Conservation (phyloP, 2,888 invertebrate genomes). For the Tuberolachnus salignus region DNA sequence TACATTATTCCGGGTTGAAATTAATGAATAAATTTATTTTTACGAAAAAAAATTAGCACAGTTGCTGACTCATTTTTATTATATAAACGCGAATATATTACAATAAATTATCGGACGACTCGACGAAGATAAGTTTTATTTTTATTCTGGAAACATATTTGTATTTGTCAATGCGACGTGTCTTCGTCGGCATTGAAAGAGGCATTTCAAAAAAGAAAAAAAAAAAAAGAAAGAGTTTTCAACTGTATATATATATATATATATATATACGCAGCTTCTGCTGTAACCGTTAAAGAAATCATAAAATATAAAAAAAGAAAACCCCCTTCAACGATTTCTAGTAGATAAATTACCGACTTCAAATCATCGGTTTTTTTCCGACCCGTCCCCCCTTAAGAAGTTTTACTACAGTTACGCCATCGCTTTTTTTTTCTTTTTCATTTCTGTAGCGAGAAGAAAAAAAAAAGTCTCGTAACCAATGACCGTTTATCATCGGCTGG, state of each 20-base stretch:
- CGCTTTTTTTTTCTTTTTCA: conserved; percentile 9
- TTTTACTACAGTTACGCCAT: not conserved
- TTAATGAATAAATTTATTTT: conserved; percentile 21
- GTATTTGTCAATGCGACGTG: conserved; percentile 38
- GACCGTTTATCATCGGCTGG: conserved; percentile 46
- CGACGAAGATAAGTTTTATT: conserved; percentile 41
- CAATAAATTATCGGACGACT: conserved; percentile 27
- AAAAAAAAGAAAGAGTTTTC: no score
- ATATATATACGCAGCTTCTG: no score
- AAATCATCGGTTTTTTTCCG: conserved; percentile 34
- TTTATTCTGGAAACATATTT: conserved; percentile 47
- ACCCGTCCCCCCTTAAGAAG: not conserved
- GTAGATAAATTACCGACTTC: conserved; percentile 51
- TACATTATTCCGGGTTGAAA: not conserved
- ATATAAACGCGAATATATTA: conserved; percentile 32
- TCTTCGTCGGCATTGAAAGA: conserved; percentile 42
- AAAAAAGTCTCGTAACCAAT: conserved; percentile 12
- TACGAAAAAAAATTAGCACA: conserved; percentile 18
- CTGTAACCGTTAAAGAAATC: conserved; percentile 36
- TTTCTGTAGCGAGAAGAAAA: not conserved
- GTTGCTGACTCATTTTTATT: conserved; percentile 34
- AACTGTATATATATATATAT: no score
- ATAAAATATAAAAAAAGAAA: conserved; percentile 36
- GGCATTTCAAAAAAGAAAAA: conserved; percentile 42
- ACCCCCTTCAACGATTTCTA: conserved; percentile 36